A percentile compares a stretch with the other conserved stretches of the same genome.
Evolutionary conservation across 2,888 invertebrate species (phyloP).

Genomic region (Ormyrus nitidulus): DNA sequence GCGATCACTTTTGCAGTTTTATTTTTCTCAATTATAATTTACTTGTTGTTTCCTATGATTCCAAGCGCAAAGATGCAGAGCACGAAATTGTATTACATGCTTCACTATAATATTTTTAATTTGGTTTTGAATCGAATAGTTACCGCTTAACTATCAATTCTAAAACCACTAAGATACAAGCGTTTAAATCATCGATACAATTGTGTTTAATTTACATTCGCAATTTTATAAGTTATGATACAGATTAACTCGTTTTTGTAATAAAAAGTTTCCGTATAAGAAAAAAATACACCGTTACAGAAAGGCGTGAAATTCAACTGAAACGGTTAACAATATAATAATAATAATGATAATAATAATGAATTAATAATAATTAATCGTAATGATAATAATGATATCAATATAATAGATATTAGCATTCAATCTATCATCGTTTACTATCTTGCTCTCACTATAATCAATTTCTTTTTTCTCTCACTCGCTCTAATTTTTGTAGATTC

Average conservation of each 20-base stretch:
- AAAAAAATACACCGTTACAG: conserved; percentile 45
- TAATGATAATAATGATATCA: conserved; percentile 45
- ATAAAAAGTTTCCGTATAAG: conserved; percentile 47
- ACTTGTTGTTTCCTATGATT: background rate
- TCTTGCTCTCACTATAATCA: conserved; percentile 41
- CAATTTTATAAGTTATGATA: conserved; percentile 34
- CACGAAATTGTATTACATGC: conserved; percentile 29
- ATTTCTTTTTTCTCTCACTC: conserved; percentile 48
- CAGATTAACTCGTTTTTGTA: conserved; percentile 39
- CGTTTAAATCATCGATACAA: conserved; percentile 29
- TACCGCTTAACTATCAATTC: conserved; percentile 25
- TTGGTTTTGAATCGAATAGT: conserved; percentile 13
- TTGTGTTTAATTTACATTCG: conserved; percentile 18
- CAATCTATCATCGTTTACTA: conserved; percentile 27
- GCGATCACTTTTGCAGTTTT: conserved; percentile 38
- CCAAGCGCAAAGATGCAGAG: conserved; percentile 41
- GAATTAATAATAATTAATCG: conserved; percentile 36
- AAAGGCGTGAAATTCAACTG: conserved; percentile 46
- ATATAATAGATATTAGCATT: conserved; percentile 44
- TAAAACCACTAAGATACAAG: conserved; percentile 42
- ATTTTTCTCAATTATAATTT: conserved; percentile 33
- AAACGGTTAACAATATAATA: conserved; percentile 54
- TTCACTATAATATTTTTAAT: conserved; percentile 31
- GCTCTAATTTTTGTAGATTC: conserved; percentile 25
- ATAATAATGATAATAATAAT: conserved; percentile 45